Conservation (phyloP, 2,888 invertebrate genomes). For the Pseudococcus viburni region DNA sequence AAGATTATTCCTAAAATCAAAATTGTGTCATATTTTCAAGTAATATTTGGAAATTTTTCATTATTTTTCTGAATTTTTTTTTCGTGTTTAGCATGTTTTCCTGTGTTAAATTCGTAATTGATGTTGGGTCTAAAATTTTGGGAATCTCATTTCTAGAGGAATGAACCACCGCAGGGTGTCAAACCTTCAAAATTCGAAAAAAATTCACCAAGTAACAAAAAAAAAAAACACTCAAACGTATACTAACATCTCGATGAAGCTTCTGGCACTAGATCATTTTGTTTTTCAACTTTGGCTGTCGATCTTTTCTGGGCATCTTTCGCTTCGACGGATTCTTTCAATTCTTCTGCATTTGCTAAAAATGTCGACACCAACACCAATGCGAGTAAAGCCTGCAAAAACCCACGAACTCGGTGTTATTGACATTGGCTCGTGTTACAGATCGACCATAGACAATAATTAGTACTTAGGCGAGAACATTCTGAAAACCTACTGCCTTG, state of each 20-base stretch:
- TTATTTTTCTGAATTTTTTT: too few relatives aligned
- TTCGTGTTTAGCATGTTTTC: too few relatives aligned
- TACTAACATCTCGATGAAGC: constrained; percentile 48
- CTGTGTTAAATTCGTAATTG: too few relatives aligned
- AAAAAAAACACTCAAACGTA: neutral
- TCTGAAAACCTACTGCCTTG: constrained; percentile 17
- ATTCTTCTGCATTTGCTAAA: constrained; percentile 12
- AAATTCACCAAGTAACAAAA: too few relatives aligned
- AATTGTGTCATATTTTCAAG: too few relatives aligned
- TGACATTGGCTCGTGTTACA: neutral
- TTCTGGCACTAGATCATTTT: constrained; percentile 34
- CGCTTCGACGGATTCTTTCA: constrained; percentile 5
- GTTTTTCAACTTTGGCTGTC: constrained; percentile 14
- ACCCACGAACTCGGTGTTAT: neutral
- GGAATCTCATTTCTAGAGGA: too few relatives aligned
- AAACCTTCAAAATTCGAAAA: too few relatives aligned
- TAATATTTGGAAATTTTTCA: too few relatives aligned
- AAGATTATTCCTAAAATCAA: too few relatives aligned
- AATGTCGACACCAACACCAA: neutral
- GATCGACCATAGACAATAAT: neutral
- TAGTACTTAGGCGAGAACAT: neutral
- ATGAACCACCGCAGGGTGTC: too few relatives aligned
- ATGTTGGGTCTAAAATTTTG: too few relatives aligned
- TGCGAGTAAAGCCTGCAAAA: constrained; percentile 16
- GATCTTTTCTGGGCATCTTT: constrained; percentile 45